Percentiles rank a stretch among this genome's conserved stretches.
These are phyloP conservation scores for Aphis craccivora DNA, from an alignment of 1,140 invertebrate genomes.

Conservation along the genomic window DNA sequence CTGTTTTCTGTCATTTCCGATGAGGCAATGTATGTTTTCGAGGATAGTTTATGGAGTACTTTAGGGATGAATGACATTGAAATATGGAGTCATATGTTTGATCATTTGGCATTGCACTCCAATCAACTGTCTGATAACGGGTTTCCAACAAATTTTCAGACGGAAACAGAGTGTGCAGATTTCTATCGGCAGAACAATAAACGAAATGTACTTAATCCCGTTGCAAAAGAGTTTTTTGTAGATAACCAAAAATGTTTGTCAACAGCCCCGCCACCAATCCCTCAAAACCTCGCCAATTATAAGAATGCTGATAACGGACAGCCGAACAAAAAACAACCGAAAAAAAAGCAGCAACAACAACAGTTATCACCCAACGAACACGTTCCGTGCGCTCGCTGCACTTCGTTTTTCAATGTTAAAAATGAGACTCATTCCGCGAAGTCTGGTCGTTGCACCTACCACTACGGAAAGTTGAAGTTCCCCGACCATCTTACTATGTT, in stretches of 20 bases:
- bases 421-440: constrained; percentile 73
- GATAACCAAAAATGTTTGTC: too few relatives aligned
- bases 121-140: neutral
- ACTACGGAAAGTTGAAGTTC: constrained; percentile 74
- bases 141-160: neutral
- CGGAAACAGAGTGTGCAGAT: neutral
- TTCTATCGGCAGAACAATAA: neutral
- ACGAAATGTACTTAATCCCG: neutral
- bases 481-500: neutral
- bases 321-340: neutral
- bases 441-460: constrained; percentile 77
- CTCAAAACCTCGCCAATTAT: neutral
- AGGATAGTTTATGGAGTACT: neutral
- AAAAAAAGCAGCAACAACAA: constrained; percentile 61
- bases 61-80: too few relatives aligned
- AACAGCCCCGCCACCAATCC: too few relatives aligned
- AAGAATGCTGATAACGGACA: neutral
- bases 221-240: constrained; percentile 12
- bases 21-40: neutral
- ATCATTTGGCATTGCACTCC: neutral
- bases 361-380: neutral
- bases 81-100: too few relatives aligned
- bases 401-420: constrained; percentile 72
- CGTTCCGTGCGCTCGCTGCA: constrained; percentile 75
- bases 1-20: too few relatives aligned